These are phyloP conservation scores for Sternarchorhynchus goeldii DNA, from an alignment of 2,797 vertebrate species.

Conservation along the genomic window DNA sequence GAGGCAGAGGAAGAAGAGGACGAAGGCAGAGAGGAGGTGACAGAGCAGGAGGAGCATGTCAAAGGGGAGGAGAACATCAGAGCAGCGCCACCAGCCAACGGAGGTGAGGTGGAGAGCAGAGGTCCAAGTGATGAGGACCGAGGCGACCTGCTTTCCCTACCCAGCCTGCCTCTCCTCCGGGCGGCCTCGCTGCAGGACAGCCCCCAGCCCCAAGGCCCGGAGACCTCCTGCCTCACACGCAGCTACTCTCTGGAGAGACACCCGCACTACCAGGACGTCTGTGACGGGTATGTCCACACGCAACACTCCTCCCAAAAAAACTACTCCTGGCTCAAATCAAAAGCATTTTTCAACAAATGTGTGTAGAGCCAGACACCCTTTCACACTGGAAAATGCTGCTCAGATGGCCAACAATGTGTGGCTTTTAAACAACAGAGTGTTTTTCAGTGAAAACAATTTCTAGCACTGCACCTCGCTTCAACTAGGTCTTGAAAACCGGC, in stretches of 20 bases:
- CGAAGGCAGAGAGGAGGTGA: constrained; percentile 45
- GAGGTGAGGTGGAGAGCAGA: constrained; percentile 55
- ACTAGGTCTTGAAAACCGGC: background rate
- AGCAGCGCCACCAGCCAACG: constrained; percentile 47
- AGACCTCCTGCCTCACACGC: constrained; percentile 64
- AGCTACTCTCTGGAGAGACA: constrained; percentile 77
- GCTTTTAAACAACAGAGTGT: background rate
- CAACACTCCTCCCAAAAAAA: background rate
- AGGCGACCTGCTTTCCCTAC: constrained; percentile 60
- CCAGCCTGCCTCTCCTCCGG: constrained; percentile 74
- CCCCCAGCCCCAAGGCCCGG: constrained; percentile 60
- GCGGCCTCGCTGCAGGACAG: constrained; percentile 81
- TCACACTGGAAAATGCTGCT: too few species aligned
- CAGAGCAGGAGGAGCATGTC: constrained; percentile 40
- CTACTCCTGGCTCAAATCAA: too few species aligned
- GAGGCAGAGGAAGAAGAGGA: constrained; percentile 71
- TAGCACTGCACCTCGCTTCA: background rate
- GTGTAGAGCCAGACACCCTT: too few species aligned
- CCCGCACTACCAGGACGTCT: constrained; percentile 59
- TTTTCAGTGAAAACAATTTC: background rate
- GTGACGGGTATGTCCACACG: constrained; percentile 63
- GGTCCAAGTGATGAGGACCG: constrained; percentile 52
- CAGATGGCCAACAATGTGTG: too few species aligned
- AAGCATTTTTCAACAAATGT: too few species aligned
- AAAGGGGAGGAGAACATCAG: constrained; percentile 54